Percentiles rank a stretch among this genome's conserved stretches.
Conservation (phyloP, 1,140 invertebrate genomes). For the Leguminivora glycinivorella region DNA sequence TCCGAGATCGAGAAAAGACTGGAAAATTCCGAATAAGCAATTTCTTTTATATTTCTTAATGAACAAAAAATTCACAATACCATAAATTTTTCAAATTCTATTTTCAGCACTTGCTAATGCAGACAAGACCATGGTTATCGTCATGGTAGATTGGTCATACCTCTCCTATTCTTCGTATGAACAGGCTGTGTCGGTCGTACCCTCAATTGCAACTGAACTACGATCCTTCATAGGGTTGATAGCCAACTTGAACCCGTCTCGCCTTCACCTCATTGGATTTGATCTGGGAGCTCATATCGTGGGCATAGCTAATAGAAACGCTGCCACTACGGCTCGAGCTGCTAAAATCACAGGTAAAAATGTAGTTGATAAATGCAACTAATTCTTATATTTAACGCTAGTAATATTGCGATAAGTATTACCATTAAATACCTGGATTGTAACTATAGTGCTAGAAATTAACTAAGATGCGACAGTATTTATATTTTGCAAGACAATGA, state of each 20-base stretch:
- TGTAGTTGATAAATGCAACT: not conserved
- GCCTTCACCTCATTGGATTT: conserved; percentile 89
- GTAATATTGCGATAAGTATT: too few relatives aligned
- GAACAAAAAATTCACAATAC: too few relatives aligned
- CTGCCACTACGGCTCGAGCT: conserved; percentile 77
- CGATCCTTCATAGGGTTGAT: conserved; percentile 39
- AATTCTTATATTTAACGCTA: too few relatives aligned
- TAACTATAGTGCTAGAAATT: too few relatives aligned
- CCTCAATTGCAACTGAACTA: conserved; percentile 43
- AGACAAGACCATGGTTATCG: conserved; percentile 43
- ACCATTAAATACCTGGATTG: too few relatives aligned
- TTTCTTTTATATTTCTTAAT: too few relatives aligned
- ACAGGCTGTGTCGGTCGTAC: conserved; percentile 43
- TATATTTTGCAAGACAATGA: too few relatives aligned
- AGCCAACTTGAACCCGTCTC: not conserved
- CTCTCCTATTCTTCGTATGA: conserved; percentile 42
- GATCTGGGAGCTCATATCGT: conserved; percentile 90
- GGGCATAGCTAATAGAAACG: conserved; percentile 87
- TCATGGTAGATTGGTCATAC: conserved; percentile 57
- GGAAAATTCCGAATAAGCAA: not conserved
- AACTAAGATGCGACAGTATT: too few relatives aligned
- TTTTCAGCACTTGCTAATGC: conserved; percentile 44
- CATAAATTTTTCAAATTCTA: too few relatives aligned
- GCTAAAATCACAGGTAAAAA: conserved; percentile 76
- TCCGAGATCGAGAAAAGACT: too few relatives aligned